Evolutionary conservation across 2,113 vertebrate species (phyloP).

Genomic region (Dromiciops gliroides): DNA sequence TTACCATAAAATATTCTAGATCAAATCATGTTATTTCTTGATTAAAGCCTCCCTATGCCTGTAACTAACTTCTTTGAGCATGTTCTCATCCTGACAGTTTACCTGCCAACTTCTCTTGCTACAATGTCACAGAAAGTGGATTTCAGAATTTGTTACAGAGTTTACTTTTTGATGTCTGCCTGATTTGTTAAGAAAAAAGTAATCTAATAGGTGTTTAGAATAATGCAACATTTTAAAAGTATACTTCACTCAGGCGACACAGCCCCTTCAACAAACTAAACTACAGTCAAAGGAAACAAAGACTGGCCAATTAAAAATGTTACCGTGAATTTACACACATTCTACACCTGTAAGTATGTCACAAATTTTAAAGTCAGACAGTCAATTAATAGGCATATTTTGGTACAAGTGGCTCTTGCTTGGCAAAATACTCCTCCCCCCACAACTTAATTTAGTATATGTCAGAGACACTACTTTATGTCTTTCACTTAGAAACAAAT

Average conservation of each 20-base stretch:
- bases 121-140: slow-evolving; percentile 29
- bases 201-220: background rate
- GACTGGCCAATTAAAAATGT: background rate
- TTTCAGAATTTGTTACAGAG: background rate
- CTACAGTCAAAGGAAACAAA: background rate
- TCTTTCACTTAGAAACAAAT: slow-evolving; percentile 11
- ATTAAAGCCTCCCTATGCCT: background rate
- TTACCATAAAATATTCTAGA: background rate
- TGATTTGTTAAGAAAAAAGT: background rate
- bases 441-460: slow-evolving; percentile 58
- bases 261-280: background rate
- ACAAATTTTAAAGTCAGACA: slow-evolving; percentile 68
- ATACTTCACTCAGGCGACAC: background rate
- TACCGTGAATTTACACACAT: slow-evolving; percentile 48
- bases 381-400: slow-evolving; percentile 71
- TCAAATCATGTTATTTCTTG: background rate
- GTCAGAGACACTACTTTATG: slow-evolving; percentile 27
- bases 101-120: background rate
- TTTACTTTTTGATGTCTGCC: background rate
- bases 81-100: background rate
- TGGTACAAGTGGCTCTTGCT: slow-evolving; percentile 53
- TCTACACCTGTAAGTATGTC: slow-evolving; percentile 37
- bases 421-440: slow-evolving; percentile 50
- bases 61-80: slow-evolving; percentile 17
- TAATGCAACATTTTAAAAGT: slow-evolving; percentile 16